A percentile compares a stretch with the other conserved stretches of the same genome.
Conservation (phyloP, 2,888 invertebrate species). For the Helleia helle region DNA sequence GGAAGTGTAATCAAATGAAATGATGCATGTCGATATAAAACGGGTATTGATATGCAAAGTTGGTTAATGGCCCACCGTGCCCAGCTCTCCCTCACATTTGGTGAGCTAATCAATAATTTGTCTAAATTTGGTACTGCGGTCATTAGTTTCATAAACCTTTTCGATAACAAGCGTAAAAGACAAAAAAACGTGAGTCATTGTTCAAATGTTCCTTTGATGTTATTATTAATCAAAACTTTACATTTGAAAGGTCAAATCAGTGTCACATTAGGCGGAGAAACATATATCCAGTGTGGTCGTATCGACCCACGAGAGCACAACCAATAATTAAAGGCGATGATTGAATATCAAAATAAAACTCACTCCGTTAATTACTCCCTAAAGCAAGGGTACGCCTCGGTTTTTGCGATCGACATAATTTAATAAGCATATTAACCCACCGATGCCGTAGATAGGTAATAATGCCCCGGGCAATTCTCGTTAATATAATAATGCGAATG, state of each 20-base stretch:
- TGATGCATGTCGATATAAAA: conserved; percentile 70
- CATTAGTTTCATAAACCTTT: no score
- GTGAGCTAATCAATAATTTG: not conserved
- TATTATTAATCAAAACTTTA: not conserved
- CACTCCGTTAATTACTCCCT: conserved; percentile 72
- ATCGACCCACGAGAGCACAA: conserved; percentile 5
- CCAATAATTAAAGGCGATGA: conserved; percentile 64
- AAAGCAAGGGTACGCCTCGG: conserved; percentile 60
- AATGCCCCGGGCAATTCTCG: conserved; percentile 48
- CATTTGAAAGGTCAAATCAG: conserved; percentile 12
- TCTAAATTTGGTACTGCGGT: not conserved
- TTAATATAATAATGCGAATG: conserved; percentile 53
- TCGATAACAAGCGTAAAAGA: no score
- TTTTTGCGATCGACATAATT: conserved; percentile 70
- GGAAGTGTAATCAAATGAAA: conserved; percentile 68
- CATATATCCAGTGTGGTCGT: conserved; percentile 9
- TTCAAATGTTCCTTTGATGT: not conserved
- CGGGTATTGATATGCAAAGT: conserved; percentile 69
- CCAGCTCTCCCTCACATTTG: conserved; percentile 44
- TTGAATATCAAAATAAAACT: conserved; percentile 63
- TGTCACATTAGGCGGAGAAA: conserved; percentile 18
- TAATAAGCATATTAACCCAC: conserved; percentile 69
- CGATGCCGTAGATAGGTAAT: conserved; percentile 61
- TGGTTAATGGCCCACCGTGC: conserved; percentile 48
- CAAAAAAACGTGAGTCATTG: no score